Conservation (phyloP, 2,888 invertebrate genomes). For the Didymodactylos carnosus region DNA sequence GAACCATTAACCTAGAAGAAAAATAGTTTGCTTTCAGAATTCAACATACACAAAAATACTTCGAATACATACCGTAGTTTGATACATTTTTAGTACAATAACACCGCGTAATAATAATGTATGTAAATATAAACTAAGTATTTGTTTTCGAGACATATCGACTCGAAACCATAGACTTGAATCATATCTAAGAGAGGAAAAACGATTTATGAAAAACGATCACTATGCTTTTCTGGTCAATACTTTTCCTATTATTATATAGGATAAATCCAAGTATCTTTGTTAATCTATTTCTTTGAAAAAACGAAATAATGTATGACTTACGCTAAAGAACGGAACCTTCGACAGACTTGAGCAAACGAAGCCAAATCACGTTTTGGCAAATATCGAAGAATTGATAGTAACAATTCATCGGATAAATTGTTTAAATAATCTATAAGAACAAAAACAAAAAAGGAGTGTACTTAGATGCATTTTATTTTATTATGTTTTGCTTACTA, state of each 20-base stretch:
- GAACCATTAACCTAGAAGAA: not conserved
- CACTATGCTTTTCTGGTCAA: too few relatives aligned
- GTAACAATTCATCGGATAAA: conserved; percentile 65
- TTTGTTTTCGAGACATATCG: not conserved
- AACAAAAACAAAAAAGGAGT: not conserved
- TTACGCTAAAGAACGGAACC: conserved; percentile 54
- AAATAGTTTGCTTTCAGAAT: not conserved
- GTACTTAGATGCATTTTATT: too few relatives aligned
- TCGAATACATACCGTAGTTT: not conserved
- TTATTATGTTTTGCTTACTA: too few relatives aligned
- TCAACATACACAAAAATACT: conserved; percentile 6
- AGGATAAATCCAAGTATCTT: not conserved
- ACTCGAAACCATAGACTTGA: not conserved
- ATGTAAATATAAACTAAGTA: not conserved
- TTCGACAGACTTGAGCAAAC: conserved; percentile 50
- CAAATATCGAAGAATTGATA: conserved; percentile 57
- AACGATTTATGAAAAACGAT: too few relatives aligned
- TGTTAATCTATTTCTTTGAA: not conserved
- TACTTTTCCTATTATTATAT: too few relatives aligned
- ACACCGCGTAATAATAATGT: not conserved
- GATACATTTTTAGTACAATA: not conserved
- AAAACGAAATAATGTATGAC: conserved; percentile 17
- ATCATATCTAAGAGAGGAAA: too few relatives aligned
- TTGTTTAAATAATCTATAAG: conserved; percentile 47
- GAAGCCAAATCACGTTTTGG: conserved; percentile 54